A percentile compares a stretch with the other conserved stretches of the same genome.
Evolutionary conservation across 2,113 vertebrate species (phyloP).

Genomic region (Kryptolebias marmoratus): DNA sequence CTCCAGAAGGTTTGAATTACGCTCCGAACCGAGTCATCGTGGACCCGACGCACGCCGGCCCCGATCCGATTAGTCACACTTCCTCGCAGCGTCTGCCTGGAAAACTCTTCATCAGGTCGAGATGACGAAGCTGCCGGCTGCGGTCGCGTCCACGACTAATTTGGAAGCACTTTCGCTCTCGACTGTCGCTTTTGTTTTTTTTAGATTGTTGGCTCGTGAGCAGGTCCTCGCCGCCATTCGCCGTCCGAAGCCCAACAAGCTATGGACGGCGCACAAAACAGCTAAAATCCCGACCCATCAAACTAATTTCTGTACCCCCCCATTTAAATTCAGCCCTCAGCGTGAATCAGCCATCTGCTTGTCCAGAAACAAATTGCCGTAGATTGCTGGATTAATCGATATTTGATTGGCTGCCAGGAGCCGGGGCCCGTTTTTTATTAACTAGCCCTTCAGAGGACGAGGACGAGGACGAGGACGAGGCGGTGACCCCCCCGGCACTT

Average conservation of each 20-base stretch:
- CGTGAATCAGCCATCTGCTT: slow-evolving; percentile 67
- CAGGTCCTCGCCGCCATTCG: neutral
- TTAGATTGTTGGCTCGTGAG: neutral
- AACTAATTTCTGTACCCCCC: slow-evolving; percentile 32
- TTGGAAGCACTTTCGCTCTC: slow-evolving; percentile 31
- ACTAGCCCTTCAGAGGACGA: slow-evolving; percentile 44
- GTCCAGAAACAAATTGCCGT: slow-evolving; percentile 69
- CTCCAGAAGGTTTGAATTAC: slow-evolving; percentile 33
- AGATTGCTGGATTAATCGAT: slow-evolving; percentile 66
- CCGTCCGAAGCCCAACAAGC: slow-evolving; percentile 7
- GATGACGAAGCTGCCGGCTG: slow-evolving; percentile 51
- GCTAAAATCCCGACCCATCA: slow-evolving; percentile 26
- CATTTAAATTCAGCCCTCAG: slow-evolving; percentile 53
- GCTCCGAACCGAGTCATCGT: slow-evolving; percentile 19
- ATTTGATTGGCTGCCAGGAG: slow-evolving; percentile 72
- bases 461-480: slow-evolving; percentile 15
- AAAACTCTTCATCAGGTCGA: slow-evolving; percentile 41
- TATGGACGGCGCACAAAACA: slow-evolving; percentile 5
- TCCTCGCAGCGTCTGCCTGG: slow-evolving; percentile 41
- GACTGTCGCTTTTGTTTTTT: slow-evolving; percentile 5
- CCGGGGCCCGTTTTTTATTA: slow-evolving; percentile 38
- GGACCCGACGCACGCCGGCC: slow-evolving; percentile 16
- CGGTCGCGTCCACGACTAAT: slow-evolving; percentile 23
- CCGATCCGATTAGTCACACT: slow-evolving; percentile 64
- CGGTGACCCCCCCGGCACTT: slow-evolving; percentile 27